These are phyloP conservation scores for Clunio marinus DNA, from an alignment of 2,888 invertebrate species.

Conservation along the genomic window DNA sequence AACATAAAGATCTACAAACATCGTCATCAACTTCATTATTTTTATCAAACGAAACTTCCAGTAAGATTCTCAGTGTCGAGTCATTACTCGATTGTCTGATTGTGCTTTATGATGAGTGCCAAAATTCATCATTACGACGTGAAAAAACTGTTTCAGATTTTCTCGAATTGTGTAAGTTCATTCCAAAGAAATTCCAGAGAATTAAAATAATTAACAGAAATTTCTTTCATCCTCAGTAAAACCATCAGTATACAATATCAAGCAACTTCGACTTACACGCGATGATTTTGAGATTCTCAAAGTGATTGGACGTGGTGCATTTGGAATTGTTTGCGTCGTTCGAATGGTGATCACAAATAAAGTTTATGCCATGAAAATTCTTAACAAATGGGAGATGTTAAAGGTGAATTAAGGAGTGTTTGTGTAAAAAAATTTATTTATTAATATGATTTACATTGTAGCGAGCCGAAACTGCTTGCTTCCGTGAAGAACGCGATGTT, in stretches of 20 bases:
- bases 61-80: slow-evolving; percentile 58
- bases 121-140: slow-evolving; percentile 85
- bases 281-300: slow-evolving; percentile 94
- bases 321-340: slow-evolving; percentile 98
- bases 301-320: slow-evolving; percentile 96
- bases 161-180: slow-evolving; percentile 86
- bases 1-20: not conserved
- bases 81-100: slow-evolving; percentile 88
- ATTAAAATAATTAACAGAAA: too few species aligned
- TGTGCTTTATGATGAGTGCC: slow-evolving; percentile 95
- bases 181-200: too few species aligned
- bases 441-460: slow-evolving; percentile 41
- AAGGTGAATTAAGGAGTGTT: slow-evolving; percentile 48
- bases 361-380: slow-evolving; percentile 98
- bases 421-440: not conserved
- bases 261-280: slow-evolving; percentile 78
- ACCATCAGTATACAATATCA: slow-evolving; percentile 83
- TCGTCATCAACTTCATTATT: too few species aligned
- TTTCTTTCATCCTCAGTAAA: slow-evolving; percentile 64
- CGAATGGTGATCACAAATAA: slow-evolving; percentile 61
- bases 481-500: slow-evolving; percentile 95
- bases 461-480: slow-evolving; percentile 88
- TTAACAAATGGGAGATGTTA: slow-evolving; percentile 99
- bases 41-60: not conserved
- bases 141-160: slow-evolving; percentile 98